Base-by-base conservation (phyloP, 2,888 invertebrate genomes). In the Allacma fusca region DNA sequence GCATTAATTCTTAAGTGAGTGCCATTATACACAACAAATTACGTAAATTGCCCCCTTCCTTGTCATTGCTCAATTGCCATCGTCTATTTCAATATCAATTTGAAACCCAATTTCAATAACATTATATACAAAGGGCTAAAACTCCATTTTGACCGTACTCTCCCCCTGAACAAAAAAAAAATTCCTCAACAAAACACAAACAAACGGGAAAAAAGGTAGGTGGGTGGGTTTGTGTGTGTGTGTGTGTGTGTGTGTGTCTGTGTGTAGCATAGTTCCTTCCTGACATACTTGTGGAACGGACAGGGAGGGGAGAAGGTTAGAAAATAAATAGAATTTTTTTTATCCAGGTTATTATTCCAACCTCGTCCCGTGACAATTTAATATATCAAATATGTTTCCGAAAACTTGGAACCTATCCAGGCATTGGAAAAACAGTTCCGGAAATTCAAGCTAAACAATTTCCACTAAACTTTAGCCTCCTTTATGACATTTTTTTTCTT, bases 401-500 rank as follows among this genome's bases (percentile, higher is more conserved):
- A 57, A 70, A 72, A 72, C 57, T 72, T 72, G 72, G 72, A 28
- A 57, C 57, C 34, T 57, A 24, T 21, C 72, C 72, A 72, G 59
- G 57, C 50, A 12, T 50, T 50, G 1, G 34, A 9, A 9, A 69
- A 69, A 69, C n/a, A 43, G 34, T n/a, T 16, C 16, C 16, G 2
- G 16, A 13, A 50, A 50, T 16, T 50, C 19, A 50, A 9, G 50
- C 50, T 50, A 12, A 50, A 50, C 50, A 50, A 50, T 50, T 50
- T 50, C 16, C 50, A 50, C 50, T 16, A 13, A 50, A 50, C 50
- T 50, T 50, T 50, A 50, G 9, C 50, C 50, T 50, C n/a, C 16
- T 50, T 50, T 50, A 34, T 34, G 34, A 34, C 9, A 34, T 34
- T 7, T 34, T 7, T 34, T 34, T 9, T 7, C 34, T 7, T 4